Conservation (phyloP, 2,888 invertebrate genomes). For the Marronus borbonicus region DNA sequence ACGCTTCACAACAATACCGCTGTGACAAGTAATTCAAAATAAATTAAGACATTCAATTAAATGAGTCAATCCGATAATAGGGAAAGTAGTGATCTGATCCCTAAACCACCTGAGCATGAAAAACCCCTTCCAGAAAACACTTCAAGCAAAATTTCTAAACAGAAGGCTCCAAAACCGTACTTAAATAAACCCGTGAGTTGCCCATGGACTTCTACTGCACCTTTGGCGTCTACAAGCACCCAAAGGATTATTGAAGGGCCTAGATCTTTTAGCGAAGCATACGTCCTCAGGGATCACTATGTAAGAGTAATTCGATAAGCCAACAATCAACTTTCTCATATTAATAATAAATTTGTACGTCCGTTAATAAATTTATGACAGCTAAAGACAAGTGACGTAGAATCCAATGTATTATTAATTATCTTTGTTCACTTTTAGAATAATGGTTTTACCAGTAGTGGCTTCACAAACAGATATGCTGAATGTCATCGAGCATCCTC, state of each 20-base stretch:
- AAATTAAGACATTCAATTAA: background rate
- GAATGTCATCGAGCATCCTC: constrained; percentile 52
- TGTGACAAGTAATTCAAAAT: constrained; percentile 7
- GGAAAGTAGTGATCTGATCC: background rate
- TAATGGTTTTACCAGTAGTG: constrained; percentile 3
- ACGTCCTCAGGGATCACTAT: background rate
- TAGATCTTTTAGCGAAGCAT: background rate
- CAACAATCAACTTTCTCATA: constrained; percentile 22
- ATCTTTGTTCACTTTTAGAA: constrained; percentile 20
- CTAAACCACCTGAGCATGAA: too few relatives aligned
- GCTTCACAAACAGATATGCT: background rate
- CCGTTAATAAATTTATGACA: constrained; percentile 28
- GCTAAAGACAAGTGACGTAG: constrained; percentile 17
- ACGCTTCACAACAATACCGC: constrained; percentile 28
- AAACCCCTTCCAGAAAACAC: background rate
- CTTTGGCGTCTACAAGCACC: constrained; percentile 49
- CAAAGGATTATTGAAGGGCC: constrained; percentile 21
- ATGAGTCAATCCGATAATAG: background rate
- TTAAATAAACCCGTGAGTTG: constrained; percentile 53
- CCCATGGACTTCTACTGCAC: constrained; percentile 56
- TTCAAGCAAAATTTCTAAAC: background rate
- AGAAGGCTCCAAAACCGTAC: constrained; percentile 44
- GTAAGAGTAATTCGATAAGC: background rate
- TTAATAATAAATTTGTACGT: constrained; percentile 3
- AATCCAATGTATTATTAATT: background rate